Percentiles rank a stretch among this genome's conserved stretches.
Evolutionary conservation across 2,797 vertebrate species (phyloP).

Genomic region (Melanotaenia nigrans): DNA sequence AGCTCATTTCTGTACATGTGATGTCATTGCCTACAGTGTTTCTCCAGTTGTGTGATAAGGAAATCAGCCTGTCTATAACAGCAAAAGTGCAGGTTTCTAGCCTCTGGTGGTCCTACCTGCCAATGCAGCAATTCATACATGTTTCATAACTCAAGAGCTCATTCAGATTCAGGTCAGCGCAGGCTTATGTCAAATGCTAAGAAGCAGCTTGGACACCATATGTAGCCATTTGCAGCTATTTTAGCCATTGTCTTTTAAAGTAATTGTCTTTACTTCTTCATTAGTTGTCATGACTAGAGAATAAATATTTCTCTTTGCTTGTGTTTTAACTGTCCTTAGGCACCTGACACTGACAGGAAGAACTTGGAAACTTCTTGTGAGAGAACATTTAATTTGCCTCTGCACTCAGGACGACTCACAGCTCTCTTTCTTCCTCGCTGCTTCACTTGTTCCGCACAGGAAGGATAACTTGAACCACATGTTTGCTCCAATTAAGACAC

Average conservation of each 20-base stretch:
- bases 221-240: neutral
- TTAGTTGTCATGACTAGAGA: neutral
- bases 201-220: neutral
- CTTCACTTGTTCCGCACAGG: constrained; percentile 48
- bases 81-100: no score
- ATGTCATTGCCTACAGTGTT: neutral
- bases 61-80: no score
- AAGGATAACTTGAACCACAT: constrained; percentile 70
- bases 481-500: constrained; percentile 73
- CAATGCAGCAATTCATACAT: neutral
- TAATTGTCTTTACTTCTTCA: neutral
- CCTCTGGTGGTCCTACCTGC: no score
- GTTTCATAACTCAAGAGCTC: neutral
- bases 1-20: neutral
- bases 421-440: constrained; percentile 32
- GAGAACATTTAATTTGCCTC: constrained; percentile 43
- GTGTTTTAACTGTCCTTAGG: constrained; percentile 31
- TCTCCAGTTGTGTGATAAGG: no score
- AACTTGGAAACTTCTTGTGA: constrained; percentile 49
- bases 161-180: neutral
- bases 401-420: constrained; percentile 24
- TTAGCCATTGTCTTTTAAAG: neutral
- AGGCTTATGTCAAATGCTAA: neutral
- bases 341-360: constrained; percentile 12
- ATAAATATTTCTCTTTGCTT: neutral